Base-by-base conservation (phyloP, 2,797 vertebrate genomes). In the Serranus cabrilla region DNA sequence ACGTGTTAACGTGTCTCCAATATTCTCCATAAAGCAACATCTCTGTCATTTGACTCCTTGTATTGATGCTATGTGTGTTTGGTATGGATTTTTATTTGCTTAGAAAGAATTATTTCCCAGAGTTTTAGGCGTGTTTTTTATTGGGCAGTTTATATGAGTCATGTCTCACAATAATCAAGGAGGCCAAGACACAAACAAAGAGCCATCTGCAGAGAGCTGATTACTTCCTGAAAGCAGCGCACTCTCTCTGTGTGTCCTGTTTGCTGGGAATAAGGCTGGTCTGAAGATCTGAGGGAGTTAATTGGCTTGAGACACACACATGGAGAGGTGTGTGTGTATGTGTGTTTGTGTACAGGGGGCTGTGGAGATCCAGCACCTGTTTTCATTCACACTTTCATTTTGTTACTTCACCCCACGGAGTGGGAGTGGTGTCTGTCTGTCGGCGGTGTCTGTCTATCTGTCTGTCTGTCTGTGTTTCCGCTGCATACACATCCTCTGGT, bases 181-280 rank as follows among this genome's bases (percentile, higher is more conserved):
- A 63, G 49, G 76, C 54, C 2, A 64, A 78, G 63, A 79, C 67
- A 75, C 85, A 87, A 90, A 88, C 84, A 85, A 72, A 74, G 47
- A 78, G 78, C 78, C 88, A 88, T 89, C 83, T 91, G 89, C 76
- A 64, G n/a, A 16, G 16, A 64, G 42, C 64, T 86, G 80, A 89
- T 83, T 84, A 75, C 71, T 84, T 76, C 87, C 82, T 82, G 83
- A 68, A 63, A 71, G 69, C 63, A 23, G 37, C 17, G 27, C 51
- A 55, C 47, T 72, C 13, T 1, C 37, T 8, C 61, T 37, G 61
- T 13, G 13, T n/a, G 54, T 63, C 74, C 74, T 86, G 60, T 59
- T 59, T 81, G 71, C 71, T 74, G 56, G 67, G 40, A 64, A 79
- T 63, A 37, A 58, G 59, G 34, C 25, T 11, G 50, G 7, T 67